Evolutionary conservation across 2,888 invertebrate genomes (phyloP).

Genomic region (Hirudinaria manillensis): DNA sequence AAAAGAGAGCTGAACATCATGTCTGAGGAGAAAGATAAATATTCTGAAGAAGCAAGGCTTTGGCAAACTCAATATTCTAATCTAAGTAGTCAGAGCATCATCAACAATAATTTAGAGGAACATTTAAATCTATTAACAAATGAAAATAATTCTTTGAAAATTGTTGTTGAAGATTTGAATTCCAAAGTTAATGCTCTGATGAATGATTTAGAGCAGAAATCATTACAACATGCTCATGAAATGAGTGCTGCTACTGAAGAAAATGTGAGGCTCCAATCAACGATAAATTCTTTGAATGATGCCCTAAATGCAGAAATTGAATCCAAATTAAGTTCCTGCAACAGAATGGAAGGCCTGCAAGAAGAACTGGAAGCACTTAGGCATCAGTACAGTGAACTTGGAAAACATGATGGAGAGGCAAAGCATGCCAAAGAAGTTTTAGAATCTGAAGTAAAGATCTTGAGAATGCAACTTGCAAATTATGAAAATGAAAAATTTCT

Average conservation of each 20-base stretch:
- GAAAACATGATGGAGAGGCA: conserved; percentile 23
- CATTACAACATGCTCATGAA: not conserved
- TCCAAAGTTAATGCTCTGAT: conserved; percentile 6
- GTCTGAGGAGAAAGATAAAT: conserved; percentile 26
- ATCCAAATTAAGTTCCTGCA: not conserved
- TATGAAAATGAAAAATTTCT: no score
- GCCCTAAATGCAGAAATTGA: not conserved
- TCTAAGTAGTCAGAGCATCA: conserved; percentile 37
- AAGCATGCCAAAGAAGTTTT: no score
- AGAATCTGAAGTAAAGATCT: no score
- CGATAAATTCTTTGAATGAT: not conserved
- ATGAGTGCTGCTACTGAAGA: not conserved
- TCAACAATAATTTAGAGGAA: conserved; percentile 33
- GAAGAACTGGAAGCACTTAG: not conserved
- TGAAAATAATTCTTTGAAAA: conserved; percentile 31
- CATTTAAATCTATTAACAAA: conserved; percentile 28
- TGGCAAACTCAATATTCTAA: conserved; percentile 36
- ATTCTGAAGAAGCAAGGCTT: conserved; percentile 37
- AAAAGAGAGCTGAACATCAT: not conserved
- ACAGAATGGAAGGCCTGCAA: not conserved
- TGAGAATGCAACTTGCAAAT: no score
- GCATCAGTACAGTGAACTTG: conserved; percentile 16
- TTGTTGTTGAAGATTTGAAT: conserved; percentile 22
- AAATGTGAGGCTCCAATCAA: not conserved
- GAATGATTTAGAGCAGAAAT: conserved; percentile 14